Percentiles rank a stretch among this genome's conserved stretches.
Conservation (phyloP, 1,140 invertebrate species). For the Pantala flavescens region DNA sequence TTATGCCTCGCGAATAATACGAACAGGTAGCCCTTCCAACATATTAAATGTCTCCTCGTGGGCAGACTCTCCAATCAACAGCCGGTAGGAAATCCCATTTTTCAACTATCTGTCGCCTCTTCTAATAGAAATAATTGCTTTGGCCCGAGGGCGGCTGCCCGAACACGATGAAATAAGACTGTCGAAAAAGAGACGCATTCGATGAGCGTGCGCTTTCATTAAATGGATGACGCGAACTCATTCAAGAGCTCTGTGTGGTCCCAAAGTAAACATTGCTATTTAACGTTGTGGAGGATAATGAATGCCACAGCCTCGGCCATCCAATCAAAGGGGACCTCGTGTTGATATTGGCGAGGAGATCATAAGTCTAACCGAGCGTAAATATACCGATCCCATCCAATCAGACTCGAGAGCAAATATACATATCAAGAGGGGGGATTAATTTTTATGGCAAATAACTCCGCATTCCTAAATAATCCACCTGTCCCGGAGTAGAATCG, state of each 20-base stretch:
- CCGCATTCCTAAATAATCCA: no score
- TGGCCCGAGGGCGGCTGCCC: neutral
- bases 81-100: neutral
- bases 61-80: neutral
- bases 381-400: no score
- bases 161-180: neutral
- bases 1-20: no score
- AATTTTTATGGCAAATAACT: no score
- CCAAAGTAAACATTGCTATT: neutral
- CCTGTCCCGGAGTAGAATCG: no score
- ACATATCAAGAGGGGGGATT: no score
- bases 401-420: no score
- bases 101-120: neutral
- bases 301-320: neutral
- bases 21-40: no score
- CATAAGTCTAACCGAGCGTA: no score
- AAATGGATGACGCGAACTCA: constrained; percentile 8
- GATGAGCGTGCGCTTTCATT: neutral
- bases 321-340: neutral
- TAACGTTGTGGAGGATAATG: neutral
- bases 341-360: no score
- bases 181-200: neutral
- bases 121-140: neutral
- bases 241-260: constrained; percentile 1
- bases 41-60: neutral